Evolutionary conservation across 2,113 vertebrate species (phyloP), one percentile per base, ranked within the genome.

Genomic region (Thermophis baileyi): DNA sequence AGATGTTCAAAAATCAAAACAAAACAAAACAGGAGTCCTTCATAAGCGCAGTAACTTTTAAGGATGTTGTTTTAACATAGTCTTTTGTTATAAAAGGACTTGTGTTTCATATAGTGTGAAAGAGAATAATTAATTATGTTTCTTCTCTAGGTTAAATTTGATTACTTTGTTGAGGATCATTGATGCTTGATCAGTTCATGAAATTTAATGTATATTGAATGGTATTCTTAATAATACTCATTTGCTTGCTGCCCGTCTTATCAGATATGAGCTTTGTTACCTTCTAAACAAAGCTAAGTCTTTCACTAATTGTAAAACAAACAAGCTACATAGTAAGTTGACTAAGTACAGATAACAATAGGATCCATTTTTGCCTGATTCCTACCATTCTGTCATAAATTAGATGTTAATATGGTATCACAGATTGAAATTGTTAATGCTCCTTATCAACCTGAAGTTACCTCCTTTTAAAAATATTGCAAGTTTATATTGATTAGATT

Each of bases 11-110:
- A 94, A 86, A 92, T 40, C 63, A 69, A 69, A 69, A 30, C 60
- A 69, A 25, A 44, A 40, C 9, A 50, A 85, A 44, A 40, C 9
- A 50, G 74, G 86, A 95, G 40, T 86, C 40, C 40, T 22, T 69
- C 92, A 94, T 94, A 74, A 81, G 40, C 30, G 16, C 40, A 11
- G 14, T 9, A 55, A 46, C 44, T 94, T 90, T 87, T 89, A 88
- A 88, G 93, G 51, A 89, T 12, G 86, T 91, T 96, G n/a, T 92
- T 89, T 93, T 93, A 89, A 91, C 51, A 91, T 60, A 93, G 94
- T 92, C 63, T 86, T 93, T 92, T 86, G 86, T 14, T 44, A 57
- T 57, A 90, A 5, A 86, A 24, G 49, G 44, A 40, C 46, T 35
- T 11, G 35, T 30, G 85, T 92, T 49, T 5, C 88, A 86, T 94